Evolutionary conservation across 2,797 vertebrate genomes (phyloP).

Genomic region (Loriculus beryllinus): DNA sequence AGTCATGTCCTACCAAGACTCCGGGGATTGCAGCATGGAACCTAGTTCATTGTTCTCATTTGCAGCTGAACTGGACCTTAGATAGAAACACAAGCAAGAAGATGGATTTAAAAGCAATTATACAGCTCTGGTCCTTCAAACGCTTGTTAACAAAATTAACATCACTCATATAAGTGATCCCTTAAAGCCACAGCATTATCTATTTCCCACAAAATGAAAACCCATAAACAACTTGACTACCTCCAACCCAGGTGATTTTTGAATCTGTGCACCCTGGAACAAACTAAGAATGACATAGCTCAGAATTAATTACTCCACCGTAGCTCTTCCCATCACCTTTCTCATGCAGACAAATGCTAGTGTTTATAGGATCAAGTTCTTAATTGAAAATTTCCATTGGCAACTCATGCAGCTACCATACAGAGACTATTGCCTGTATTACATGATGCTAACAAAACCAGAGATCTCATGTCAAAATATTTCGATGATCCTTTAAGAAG

Average conservation of each 20-base stretch:
- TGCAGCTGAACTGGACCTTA: not conserved
- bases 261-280: not conserved
- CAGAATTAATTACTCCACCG: not conserved
- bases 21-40: not conserved
- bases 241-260: not conserved
- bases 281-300: not conserved
- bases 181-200: not conserved
- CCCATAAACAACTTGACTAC: not conserved
- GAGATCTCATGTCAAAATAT: constrained; percentile 13
- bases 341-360: not conserved
- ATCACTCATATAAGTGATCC: not conserved
- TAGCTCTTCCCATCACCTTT: not conserved
- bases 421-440: not conserved
- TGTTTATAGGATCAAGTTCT: not conserved
- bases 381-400: not conserved
- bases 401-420: not conserved
- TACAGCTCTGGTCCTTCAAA: not conserved
- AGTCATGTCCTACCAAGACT: not conserved
- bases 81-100: not conserved
- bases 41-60: not conserved
- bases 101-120: not conserved
- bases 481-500: not conserved
- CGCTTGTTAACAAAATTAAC: not conserved
- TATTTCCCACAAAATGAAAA: not conserved
- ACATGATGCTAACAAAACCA: not conserved